These are phyloP conservation scores for Peromyscus eremicus DNA, from an alignment of 2,797 vertebrate genomes.

Conservation along the genomic window DNA sequence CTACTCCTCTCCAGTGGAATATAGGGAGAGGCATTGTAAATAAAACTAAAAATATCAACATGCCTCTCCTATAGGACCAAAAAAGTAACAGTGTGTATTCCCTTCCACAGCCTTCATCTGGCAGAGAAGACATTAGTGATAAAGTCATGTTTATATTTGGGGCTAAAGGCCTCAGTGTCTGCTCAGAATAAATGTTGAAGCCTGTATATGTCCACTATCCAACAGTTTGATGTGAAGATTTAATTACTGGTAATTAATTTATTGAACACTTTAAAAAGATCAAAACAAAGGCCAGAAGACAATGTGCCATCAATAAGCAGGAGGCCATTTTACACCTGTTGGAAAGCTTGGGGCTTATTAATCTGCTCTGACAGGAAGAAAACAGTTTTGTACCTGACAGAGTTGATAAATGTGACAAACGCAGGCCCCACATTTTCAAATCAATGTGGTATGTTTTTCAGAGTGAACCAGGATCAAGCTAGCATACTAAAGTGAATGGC, in stretches of 20 bases:
- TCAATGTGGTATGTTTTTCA: constrained; percentile 76
- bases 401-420: constrained; percentile 73
- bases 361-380: constrained; percentile 76
- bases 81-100: background rate
- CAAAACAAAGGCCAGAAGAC: constrained; percentile 55
- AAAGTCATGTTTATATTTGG: background rate
- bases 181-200: constrained; percentile 42
- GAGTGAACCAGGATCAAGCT: constrained; percentile 44
- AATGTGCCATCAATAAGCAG: constrained; percentile 21
- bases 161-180: background rate
- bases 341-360: constrained; percentile 73
- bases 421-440: constrained; percentile 73
- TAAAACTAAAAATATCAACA: constrained; percentile 34
- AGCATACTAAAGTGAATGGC: constrained; percentile 61
- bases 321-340: constrained; percentile 67
- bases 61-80: background rate
- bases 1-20: background rate
- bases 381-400: constrained; percentile 73
- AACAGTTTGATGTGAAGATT: constrained; percentile 32
- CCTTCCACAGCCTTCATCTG: background rate
- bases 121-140: background rate
- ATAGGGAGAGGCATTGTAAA: background rate
- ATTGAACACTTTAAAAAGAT: constrained; percentile 17
- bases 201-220: background rate
- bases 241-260: constrained; percentile 70